These are phyloP conservation scores for Ramphastos sulfuratus DNA, from an alignment of 2,113 vertebrate species.

Conservation along the genomic window DNA sequence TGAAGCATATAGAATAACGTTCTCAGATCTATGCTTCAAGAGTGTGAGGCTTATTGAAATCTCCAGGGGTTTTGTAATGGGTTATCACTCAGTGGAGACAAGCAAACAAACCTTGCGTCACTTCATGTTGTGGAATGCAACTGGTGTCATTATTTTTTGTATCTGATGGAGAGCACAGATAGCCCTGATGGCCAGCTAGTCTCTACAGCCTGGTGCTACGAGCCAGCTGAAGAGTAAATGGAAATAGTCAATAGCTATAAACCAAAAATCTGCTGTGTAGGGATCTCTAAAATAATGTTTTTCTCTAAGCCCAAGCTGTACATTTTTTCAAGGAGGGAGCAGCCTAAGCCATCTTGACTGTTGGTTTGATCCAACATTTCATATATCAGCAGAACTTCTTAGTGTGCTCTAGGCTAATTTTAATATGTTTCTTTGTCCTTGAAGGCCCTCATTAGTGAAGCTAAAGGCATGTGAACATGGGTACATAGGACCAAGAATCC, in stretches of 20 bases:
- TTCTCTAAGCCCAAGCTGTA: neutral
- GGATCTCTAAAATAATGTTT: neutral
- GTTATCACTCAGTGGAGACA: neutral
- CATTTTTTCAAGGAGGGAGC: neutral
- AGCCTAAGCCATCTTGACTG: neutral
- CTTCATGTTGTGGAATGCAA: neutral
- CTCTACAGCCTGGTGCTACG: fast-evolving
- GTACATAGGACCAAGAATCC: neutral
- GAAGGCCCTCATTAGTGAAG: neutral
- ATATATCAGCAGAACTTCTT: neutral
- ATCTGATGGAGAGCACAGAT: neutral
- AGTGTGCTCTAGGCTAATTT: neutral
- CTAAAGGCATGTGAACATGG: neutral
- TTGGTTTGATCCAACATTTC: neutral
- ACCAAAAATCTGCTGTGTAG: neutral
- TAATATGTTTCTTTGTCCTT: neutral
- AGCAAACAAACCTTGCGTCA: neutral
- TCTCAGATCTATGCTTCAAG: neutral
- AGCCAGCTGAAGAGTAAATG: neutral
- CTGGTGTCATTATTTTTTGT: neutral
- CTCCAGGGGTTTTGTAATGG: neutral
- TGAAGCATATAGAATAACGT: neutral
- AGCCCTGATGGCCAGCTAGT: neutral
- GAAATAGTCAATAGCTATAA: neutral
- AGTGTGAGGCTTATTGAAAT: neutral